phyloP scores from a whole-genome alignment of 2,888 invertebrate genomes.

The Protonemura montana region DNA sequence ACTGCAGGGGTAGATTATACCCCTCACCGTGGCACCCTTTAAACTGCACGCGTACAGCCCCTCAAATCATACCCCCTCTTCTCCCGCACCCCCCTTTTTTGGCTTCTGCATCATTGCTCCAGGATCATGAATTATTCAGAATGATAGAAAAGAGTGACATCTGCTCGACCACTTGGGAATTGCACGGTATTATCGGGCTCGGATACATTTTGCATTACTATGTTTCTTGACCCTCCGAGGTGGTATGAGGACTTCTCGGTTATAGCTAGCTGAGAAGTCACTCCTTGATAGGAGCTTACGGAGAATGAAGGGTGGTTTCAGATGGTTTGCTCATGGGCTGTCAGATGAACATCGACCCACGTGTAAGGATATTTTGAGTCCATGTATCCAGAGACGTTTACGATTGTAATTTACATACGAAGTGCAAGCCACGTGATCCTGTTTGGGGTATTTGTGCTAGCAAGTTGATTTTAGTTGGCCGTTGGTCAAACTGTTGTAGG shows the following conservation, averaged over 20 bases:
- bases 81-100: slow-evolving; percentile 40
- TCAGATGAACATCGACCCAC: neutral
- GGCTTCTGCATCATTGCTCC: slow-evolving; percentile 44
- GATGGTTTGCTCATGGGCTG: neutral
- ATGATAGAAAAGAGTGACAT: slow-evolving; percentile 47
- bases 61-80: neutral
- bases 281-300: neutral
- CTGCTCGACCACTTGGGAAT: slow-evolving; percentile 48
- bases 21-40: neutral
- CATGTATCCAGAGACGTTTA: neutral
- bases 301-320: neutral
- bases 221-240: slow-evolving; percentile 30
- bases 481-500: too few species aligned
- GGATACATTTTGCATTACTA: slow-evolving; percentile 21
- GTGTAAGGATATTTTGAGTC: neutral
- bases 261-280: neutral
- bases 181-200: slow-evolving; percentile 4
- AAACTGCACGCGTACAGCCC: slow-evolving; percentile 5
- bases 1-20: slow-evolving; percentile 31
- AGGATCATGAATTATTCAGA: slow-evolving; percentile 46
- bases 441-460: neutral
- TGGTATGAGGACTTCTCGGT: slow-evolving; percentile 25
- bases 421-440: neutral
- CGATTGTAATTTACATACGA: neutral
- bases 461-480: neutral